Conservation (phyloP, 2,797 vertebrate genomes). For the Oryzias dopingdopingensis region DNA sequence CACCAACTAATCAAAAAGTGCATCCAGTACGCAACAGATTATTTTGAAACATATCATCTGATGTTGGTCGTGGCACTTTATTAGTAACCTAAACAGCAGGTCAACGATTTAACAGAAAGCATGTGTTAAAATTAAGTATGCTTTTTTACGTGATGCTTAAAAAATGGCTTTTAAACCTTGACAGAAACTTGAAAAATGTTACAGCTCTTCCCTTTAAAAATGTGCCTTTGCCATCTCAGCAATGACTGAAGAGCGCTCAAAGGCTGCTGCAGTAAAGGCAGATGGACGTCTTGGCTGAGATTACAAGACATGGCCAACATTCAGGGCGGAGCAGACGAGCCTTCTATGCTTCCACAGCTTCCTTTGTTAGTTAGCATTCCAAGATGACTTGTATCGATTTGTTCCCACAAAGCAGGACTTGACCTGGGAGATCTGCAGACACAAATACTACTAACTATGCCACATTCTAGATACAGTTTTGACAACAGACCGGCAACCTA, state of each 20-base stretch:
- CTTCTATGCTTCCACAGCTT: neutral
- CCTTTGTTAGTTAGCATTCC: neutral
- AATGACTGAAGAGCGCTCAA: neutral
- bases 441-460: neutral
- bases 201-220: neutral
- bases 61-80: too few relatives aligned
- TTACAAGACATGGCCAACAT: neutral
- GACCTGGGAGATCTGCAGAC: neutral
- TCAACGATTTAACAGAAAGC: too few relatives aligned
- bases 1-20: too few relatives aligned
- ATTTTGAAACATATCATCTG: too few relatives aligned
- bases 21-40: too few relatives aligned
- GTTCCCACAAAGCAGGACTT: neutral
- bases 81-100: too few relatives aligned
- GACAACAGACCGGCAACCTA: too few relatives aligned
- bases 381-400: constrained; percentile 1
- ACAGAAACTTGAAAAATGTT: neutral
- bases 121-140: too few relatives aligned
- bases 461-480: too few relatives aligned
- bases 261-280: neutral
- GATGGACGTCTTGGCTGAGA: neutral
- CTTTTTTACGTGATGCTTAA: too few relatives aligned
- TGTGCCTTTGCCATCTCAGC: neutral
- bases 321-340: neutral
- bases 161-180: too few relatives aligned